Base-by-base conservation (phyloP, 1,140 invertebrate genomes). In the Pristionchus pacificus region DNA sequence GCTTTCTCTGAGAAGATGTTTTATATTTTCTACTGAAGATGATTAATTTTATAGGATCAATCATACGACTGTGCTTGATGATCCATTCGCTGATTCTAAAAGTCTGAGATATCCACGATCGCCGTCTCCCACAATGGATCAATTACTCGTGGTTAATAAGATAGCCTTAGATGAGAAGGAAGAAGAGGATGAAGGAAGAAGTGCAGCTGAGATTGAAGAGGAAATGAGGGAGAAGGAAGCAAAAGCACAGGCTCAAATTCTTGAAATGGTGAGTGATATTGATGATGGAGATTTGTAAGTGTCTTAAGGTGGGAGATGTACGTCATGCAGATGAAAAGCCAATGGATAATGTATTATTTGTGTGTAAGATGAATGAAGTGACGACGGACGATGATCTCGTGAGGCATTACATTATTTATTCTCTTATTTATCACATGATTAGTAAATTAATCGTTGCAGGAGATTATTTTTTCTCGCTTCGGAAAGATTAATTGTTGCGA, bases 291-390 rank as follows among this genome's bases (percentile, higher is more conserved):
- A 6, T 30, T n/a, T 68, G 49, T 60, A 60, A n/a, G 25, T n/a
- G 10, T 14, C 10, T 67, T 24, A 27, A 68, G 59, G 68, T 99
- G 38, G 96, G 96, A 0, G 97, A 99, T 86, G 86, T 99, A 65
- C 96, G 95, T 0, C 91, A 96, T 87, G 94, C 92, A 57, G 95
- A 99, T 59, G 91, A 97, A 82, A 93, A 92, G 27, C 97, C 97
- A 0, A 95, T 95, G 10, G 97, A 99, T 87, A 98, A 98, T 88
- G 94, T 99, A 14, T 85, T 99, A 0, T 99, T 99, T 87, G 93
- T 99, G 6, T 99, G 97, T 86, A 99, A 99, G 87, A 86, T 99
- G n/a, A 99, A 99, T 88, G 95, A 96, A 30, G 94, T 98, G 0
- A 99, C 97, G 2, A 94, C 90, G 38, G 95, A 97, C 84, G 95